Base-by-base conservation (phyloP, 2,113 vertebrate species). In the Melanerpes formicivorus region DNA sequence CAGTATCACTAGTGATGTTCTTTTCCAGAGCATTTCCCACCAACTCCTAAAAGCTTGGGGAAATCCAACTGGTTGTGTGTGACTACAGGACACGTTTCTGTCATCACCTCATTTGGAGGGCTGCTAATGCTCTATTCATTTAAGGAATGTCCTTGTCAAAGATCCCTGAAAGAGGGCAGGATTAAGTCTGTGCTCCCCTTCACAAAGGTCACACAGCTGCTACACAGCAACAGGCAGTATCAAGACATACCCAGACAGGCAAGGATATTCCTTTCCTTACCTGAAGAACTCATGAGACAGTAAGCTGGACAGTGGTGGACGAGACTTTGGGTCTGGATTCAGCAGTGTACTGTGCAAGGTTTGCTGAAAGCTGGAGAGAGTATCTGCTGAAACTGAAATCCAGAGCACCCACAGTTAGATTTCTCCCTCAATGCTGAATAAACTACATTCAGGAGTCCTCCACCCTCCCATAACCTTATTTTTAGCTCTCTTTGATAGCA, bases 201-300 rank as follows among this genome's bases (percentile, higher is more conserved):
- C 80, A 59, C 17, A 29, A 23, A 56, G 52, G 4, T 6, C 58
- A 30, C 14, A 21, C 14, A 21, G 18, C 13, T 50, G 46, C 70
- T 30, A 63, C 16, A 7, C 18, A 79, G 72, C 56, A 56, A 50
- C 2, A 55, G 77, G 56, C 56, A 8, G 27, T 4, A 52, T 7
- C 4, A 13, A 75, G 63, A 59, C 21, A 2, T 2, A 8, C 12
- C 18, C n/a, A 67, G 12, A 60, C 4, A 7, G 48, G 37, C 23
- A 46, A 46, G 12, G 18, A 30, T 9, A 19, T 5, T 55, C 25
- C 71, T 6, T 66, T 70, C 86, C 98, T 83, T 93, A 99, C 99
- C 99, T 98, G 98, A 99, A 99, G 96, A 99, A 99, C 63, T 98
- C 97, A 1, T 99, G 99, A 87, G 97, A 98, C 67, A 99, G 82